phyloP scores from a whole-genome alignment of 2,113 vertebrate genomes.

The Odocoileus virginianus region DNA sequence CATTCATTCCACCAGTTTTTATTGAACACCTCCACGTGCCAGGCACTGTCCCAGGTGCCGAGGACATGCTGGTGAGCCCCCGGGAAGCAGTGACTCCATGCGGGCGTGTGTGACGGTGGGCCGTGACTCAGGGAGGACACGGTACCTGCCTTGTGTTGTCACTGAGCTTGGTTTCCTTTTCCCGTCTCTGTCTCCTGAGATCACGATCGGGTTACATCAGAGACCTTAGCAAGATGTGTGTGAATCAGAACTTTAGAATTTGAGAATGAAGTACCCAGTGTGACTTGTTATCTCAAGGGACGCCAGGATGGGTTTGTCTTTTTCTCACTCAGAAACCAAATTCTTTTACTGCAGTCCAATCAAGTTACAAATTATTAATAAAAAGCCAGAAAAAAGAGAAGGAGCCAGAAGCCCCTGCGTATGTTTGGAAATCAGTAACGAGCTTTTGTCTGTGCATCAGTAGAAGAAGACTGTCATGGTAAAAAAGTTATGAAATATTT shows the following conservation, averaged over 20 bases:
- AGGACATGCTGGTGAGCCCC: neutral
- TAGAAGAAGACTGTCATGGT: fast-evolving
- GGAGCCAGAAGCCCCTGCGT: neutral
- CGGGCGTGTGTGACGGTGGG: fast-evolving
- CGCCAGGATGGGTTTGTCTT: too few relatives aligned
- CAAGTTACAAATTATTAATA: neutral
- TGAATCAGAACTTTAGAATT: neutral
- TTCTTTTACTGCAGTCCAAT: neutral
- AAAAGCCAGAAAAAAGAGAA: neutral
- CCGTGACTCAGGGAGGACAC: fast-evolving
- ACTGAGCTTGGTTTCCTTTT: neutral
- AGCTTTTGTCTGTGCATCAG: neutral
- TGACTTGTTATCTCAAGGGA: neutral
- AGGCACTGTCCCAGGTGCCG: fast-evolving
- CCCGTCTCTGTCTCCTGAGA: too few relatives aligned
- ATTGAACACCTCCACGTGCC: fast-evolving
- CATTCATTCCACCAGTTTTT: neutral
- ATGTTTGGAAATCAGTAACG: neutral
- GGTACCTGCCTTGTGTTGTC: fast-evolving
- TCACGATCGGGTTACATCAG: too few relatives aligned
- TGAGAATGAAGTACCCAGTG: neutral
- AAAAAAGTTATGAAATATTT: neutral
- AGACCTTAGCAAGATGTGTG: neutral
- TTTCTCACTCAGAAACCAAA: neutral
- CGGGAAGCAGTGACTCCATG: neutral